Conservation (phyloP, 2,888 invertebrate genomes). For the Imbricaverruca yamaguchii region DNA sequence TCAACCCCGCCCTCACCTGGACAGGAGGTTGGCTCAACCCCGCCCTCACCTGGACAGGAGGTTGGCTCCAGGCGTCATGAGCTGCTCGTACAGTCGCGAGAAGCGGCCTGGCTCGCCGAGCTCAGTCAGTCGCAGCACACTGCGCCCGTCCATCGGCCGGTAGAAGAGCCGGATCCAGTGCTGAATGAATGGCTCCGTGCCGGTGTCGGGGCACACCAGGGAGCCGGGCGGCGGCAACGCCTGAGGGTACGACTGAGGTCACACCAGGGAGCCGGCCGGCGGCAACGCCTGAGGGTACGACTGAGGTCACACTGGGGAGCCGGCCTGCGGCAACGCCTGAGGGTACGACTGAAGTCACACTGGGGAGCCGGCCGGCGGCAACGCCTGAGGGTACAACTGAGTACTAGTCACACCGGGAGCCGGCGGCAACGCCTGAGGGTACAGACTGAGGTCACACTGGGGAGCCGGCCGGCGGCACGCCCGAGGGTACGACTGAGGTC, state of each 20-base stretch:
- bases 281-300: no score
- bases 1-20: no score
- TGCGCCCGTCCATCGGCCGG: background rate
- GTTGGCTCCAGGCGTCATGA: conserved; percentile 6
- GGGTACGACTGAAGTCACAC: background rate
- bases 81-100: background rate
- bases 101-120: conserved; percentile 11
- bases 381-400: background rate
- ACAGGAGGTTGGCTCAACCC: no score
- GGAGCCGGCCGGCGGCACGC: no score
- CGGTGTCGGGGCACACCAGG: background rate
- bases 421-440: no score
- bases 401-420: no score
- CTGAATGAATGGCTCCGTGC: conserved; percentile 2
- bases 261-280: no score
- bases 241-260: background rate
- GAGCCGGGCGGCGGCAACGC: conserved; percentile 12
- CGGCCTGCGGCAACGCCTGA: no score
- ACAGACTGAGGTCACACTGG: no score
- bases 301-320: no score
- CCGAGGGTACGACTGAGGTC: no score
- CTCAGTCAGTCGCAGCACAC: background rate
- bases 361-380: background rate
- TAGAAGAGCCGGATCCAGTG: conserved; percentile 4
- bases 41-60: background rate